Evolutionary conservation across 2,113 vertebrate genomes (phyloP), one percentile per base, ranked within the genome.

Genomic region (Cololabis saira): DNA sequence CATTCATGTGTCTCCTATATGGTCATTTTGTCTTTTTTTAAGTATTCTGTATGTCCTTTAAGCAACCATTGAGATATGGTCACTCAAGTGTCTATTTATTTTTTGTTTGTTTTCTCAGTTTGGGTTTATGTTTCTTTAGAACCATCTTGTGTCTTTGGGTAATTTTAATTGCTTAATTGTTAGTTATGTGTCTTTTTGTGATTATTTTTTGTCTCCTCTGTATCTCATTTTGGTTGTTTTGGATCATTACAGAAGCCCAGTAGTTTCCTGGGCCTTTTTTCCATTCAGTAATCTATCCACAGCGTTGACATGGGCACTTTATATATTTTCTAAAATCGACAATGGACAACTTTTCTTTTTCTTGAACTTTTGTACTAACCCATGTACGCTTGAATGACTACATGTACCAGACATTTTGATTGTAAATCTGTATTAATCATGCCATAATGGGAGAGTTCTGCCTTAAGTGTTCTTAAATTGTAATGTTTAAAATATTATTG

Each of bases 261-360:
- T 8, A 43, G 10, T 5, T 9, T 58, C 19, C 10, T 44, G 4
- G 9, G 21, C 3, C 15, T 30, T 1, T 48, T 9, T 37, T 2
- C 6, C 6, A 40, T 40, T 40, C 17, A 48, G 30, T 48, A 8
- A 15, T 16, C 42, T n/a, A 11, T 19, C 30, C n/a, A 10, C 14
- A 62, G 67, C 79, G 80, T 12, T 57, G 75, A 68, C 16, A 15
- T 56, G 18, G 50, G 68, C 73, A 89, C 84, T 86, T 87, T 84
- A 77, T 7, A 37, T 7, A 7, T 37, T 37, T 37, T 7, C 6
- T 37, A 4, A 37, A 37, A 37, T 37, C 5, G 33, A 7, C 33
- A 37, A 7, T 7, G 5, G 33, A 37, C 6, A 37, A 37, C 33
- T 37, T 37, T 47, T 47, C 18, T 18, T 10, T 10, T 17, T 17